phyloP scores from a whole-genome alignment of 1,140 invertebrate species.

The Melanaphis sacchari region DNA sequence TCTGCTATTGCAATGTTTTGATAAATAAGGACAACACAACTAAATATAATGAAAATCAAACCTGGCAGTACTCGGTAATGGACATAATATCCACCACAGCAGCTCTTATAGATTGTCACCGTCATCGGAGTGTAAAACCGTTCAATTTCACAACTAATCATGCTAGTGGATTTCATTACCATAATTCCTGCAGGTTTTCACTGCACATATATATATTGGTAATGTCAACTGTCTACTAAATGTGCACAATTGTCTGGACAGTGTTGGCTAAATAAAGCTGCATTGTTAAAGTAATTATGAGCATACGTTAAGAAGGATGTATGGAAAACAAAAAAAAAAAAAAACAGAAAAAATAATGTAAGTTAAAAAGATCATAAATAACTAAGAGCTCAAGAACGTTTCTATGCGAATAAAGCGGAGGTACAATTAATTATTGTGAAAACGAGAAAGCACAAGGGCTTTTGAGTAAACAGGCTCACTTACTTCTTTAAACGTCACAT shows the following conservation, averaged over 20 bases:
- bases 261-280: slow-evolving; percentile 24
- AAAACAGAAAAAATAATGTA: background rate
- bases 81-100: slow-evolving; percentile 28
- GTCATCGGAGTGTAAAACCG: slow-evolving; percentile 33
- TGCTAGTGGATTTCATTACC: slow-evolving; percentile 8
- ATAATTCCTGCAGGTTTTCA: slow-evolving; percentile 29
- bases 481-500: slow-evolving; percentile 34
- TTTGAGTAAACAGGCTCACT: slow-evolving; percentile 9
- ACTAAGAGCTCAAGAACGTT: slow-evolving; percentile 49
- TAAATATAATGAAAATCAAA: slow-evolving; percentile 48
- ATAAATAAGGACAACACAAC: slow-evolving; percentile 6
- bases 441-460: slow-evolving; percentile 25
- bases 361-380: background rate
- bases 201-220: background rate
- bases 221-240: background rate
- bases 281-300: slow-evolving; percentile 29
- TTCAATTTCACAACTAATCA: background rate
- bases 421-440: background rate
- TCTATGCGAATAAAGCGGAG: slow-evolving; percentile 8
- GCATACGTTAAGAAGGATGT: background rate
- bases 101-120: slow-evolving; percentile 36
- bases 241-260: background rate
- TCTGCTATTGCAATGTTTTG: background rate
- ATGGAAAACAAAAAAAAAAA: background rate
- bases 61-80: slow-evolving; percentile 35